Conservation (phyloP, 2,888 invertebrate genomes). For the Ormyrus pomaceus region DNA sequence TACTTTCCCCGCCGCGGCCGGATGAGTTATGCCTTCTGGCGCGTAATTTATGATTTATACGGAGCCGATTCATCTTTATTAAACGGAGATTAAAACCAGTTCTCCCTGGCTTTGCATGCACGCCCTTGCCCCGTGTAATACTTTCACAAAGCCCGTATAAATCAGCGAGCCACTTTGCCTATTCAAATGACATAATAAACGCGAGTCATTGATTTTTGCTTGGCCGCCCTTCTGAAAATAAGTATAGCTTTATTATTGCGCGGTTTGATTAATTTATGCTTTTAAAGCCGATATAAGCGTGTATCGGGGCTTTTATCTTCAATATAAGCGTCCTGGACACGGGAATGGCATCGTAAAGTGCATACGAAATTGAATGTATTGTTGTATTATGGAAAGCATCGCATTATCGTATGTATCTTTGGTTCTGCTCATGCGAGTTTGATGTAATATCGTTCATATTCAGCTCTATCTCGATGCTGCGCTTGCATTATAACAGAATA, state of each 20-base stretch:
- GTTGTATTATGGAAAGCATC: conserved; percentile 22
- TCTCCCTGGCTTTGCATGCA: conserved; percentile 13
- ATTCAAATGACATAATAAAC: conserved; percentile 16
- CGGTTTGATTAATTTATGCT: conserved; percentile 8
- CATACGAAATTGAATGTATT: neutral
- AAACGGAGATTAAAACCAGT: conserved; percentile 38
- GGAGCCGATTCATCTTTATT: conserved; percentile 42
- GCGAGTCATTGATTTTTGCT: neutral
- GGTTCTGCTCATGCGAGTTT: neutral
- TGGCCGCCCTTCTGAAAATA: neutral
- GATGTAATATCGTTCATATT: conserved; percentile 23
- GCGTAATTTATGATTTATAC: conserved; percentile 38
- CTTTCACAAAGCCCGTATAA: conserved; percentile 20
- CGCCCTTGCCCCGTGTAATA: neutral
- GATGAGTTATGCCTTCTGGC: neutral
- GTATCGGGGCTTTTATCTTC: neutral
- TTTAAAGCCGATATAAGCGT: neutral
- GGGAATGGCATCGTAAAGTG: neutral
- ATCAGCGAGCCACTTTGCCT: conserved; percentile 15
- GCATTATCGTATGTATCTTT: conserved; percentile 8
- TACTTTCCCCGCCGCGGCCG: neutral
- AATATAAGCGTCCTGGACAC: conserved; percentile 6
- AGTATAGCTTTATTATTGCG: neutral
- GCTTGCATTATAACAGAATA: neutral
- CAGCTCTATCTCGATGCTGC: neutral